Conservation (phyloP, 2,888 invertebrate genomes). For the Xestobium rufovillosum region DNA sequence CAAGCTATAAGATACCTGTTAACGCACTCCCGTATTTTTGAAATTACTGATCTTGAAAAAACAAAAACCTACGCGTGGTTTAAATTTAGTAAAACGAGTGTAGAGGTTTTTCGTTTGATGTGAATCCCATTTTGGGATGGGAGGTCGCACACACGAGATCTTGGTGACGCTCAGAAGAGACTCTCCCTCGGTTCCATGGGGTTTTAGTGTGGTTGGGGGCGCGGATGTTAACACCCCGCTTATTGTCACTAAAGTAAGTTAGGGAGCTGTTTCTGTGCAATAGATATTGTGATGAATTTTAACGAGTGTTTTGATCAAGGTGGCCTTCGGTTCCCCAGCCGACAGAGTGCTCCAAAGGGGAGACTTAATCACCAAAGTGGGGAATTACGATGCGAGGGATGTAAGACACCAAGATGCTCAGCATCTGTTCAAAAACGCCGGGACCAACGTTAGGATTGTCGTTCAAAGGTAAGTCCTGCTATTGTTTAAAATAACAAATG, state of each 20-base stretch:
- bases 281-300: background rate
- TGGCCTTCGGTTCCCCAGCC: slow-evolving; percentile 78
- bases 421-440: slow-evolving; percentile 75
- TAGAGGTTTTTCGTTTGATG: too few species aligned
- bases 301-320: slow-evolving; percentile 42
- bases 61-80: too few species aligned
- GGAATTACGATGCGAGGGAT: slow-evolving; percentile 80
- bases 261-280: slow-evolving; percentile 6
- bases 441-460: slow-evolving; percentile 69
- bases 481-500: too few species aligned
- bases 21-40: too few species aligned
- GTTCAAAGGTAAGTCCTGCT: slow-evolving; percentile 68
- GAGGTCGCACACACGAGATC: slow-evolving; percentile 70
- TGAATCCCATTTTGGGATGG: too few species aligned
- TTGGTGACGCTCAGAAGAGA: slow-evolving; percentile 67
- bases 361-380: slow-evolving; percentile 85
- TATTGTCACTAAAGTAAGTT: slow-evolving; percentile 78
- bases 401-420: slow-evolving; percentile 88
- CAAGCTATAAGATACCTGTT: too few species aligned
- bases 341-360: slow-evolving; percentile 78
- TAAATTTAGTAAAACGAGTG: too few species aligned
- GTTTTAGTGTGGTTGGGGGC: slow-evolving; percentile 80
- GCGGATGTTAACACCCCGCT: slow-evolving; percentile 79
- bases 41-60: too few species aligned
- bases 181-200: slow-evolving; percentile 69